Conservation (phyloP, 1,140 invertebrate species). For the Pseudomyrmex sp. region DNA sequence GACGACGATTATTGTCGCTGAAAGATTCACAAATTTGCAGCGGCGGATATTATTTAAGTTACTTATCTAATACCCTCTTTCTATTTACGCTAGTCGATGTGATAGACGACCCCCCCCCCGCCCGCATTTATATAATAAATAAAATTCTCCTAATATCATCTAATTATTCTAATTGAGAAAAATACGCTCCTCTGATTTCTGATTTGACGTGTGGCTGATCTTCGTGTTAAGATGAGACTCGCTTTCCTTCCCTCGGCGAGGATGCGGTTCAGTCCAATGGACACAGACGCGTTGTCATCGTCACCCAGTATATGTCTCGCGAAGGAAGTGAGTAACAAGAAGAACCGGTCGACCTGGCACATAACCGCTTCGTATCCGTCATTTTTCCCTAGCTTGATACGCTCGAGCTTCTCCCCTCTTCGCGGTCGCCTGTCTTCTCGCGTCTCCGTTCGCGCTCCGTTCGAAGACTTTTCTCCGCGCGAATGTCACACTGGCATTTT, state of each 20-base stretch:
- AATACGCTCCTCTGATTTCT: background rate
- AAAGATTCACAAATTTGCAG: background rate
- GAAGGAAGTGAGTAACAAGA: conserved; percentile 69
- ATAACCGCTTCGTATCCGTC: conserved; percentile 70
- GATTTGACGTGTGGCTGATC: too few relatives aligned
- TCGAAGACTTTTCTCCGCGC: conserved; percentile 46
- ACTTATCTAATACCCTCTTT: conserved; percentile 35
- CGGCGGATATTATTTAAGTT: conserved; percentile 29
- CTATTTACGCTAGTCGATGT: background rate
- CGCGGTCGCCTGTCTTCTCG: background rate
- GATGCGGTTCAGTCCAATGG: conserved; percentile 8
- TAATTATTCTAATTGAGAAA: background rate
- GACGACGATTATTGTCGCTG: background rate
- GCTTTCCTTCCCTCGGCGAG: background rate
- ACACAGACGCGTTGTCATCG: conserved; percentile 37
- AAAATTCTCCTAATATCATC: background rate
- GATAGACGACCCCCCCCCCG: background rate
- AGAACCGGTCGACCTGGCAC: conserved; percentile 71
- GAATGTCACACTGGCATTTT: conserved; percentile 59
- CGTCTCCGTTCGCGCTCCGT: conserved; percentile 10
- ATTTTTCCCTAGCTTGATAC: conserved; percentile 69
- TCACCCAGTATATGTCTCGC: conserved; percentile 69
- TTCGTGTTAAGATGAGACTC: background rate
- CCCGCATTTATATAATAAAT: background rate
- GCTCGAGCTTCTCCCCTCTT: conserved; percentile 41